Percentiles rank a stretch among this genome's conserved stretches.
phyloP scores from a whole-genome alignment of 1,140 invertebrate species.

The Idris sp. region DNA sequence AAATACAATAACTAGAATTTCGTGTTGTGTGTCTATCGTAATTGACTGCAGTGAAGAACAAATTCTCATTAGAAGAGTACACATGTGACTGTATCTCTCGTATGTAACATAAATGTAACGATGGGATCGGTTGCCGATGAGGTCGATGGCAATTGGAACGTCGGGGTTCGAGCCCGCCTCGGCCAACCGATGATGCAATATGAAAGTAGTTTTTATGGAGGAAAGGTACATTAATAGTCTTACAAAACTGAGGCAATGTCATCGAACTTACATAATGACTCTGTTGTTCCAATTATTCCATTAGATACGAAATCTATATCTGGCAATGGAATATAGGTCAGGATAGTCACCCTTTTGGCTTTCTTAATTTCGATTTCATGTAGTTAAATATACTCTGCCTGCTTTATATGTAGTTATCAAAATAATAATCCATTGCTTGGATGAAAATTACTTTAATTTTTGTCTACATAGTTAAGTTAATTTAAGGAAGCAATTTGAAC shows the following conservation, averaged over 20 bases:
- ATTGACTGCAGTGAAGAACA: slow-evolving; percentile 38
- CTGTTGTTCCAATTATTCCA: slow-evolving; percentile 61
- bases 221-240: slow-evolving; percentile 55
- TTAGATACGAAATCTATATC: slow-evolving; percentile 40
- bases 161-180: slow-evolving; percentile 43
- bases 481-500: no score
- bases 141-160: slow-evolving; percentile 59
- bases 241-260: slow-evolving; percentile 71
- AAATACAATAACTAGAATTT: slow-evolving; percentile 40
- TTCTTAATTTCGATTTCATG: not conserved
- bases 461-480: no score
- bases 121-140: slow-evolving; percentile 58
- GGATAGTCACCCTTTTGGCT: slow-evolving; percentile 20
- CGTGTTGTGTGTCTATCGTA: slow-evolving; percentile 30
- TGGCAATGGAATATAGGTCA: slow-evolving; percentile 51
- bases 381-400: no score
- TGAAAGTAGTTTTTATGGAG: slow-evolving; percentile 61
- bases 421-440: no score
- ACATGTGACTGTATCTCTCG: slow-evolving; percentile 37
- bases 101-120: slow-evolving; percentile 60
- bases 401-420: not conserved
- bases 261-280: slow-evolving; percentile 73
- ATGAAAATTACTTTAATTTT: no score
- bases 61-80: slow-evolving; percentile 52
- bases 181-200: slow-evolving; percentile 57